Percentiles rank a stretch among this genome's conserved stretches.
Evolutionary conservation across 2,113 vertebrate genomes (phyloP).

Genomic region (Microtus ochrogaster): DNA sequence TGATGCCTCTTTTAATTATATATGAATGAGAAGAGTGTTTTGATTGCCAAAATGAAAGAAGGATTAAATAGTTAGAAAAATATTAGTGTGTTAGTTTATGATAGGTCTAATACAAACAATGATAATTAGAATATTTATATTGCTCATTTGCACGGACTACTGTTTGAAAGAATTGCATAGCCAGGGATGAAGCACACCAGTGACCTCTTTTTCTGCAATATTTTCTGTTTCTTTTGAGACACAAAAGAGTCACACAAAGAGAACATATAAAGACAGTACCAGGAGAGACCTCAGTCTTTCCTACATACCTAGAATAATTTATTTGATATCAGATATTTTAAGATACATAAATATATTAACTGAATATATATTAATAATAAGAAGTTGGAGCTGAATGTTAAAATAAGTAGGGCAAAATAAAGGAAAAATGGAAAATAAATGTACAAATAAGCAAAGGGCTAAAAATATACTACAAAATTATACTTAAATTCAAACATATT

Average conservation of each 20-base stretch:
- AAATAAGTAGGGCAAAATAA: not conserved
- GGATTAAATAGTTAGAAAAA: not conserved
- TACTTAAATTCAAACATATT: not conserved
- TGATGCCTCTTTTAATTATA: not conserved
- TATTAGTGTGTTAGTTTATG: not conserved
- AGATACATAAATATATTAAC: not conserved
- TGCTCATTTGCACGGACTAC: slow-evolving; percentile 12
- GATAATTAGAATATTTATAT: not conserved
- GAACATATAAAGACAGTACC: not conserved
- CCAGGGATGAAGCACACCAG: not conserved
- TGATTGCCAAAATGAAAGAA: not conserved
- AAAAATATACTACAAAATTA: not conserved
- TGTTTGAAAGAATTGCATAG: not conserved
- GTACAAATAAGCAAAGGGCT: not conserved
- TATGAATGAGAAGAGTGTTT: not conserved
- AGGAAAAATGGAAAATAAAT: not conserved
- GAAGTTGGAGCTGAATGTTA: not conserved
- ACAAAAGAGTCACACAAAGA: not conserved
- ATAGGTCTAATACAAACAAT: not conserved
- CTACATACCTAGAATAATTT: not conserved
- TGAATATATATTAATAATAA: not conserved
- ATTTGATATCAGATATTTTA: not conserved
- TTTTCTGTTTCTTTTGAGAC: not conserved
- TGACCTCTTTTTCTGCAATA: not conserved
- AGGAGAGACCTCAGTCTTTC: not conserved